Evolutionary conservation across 1,140 invertebrate species (phyloP).

Genomic region (Zaprionus lachaisei): DNA sequence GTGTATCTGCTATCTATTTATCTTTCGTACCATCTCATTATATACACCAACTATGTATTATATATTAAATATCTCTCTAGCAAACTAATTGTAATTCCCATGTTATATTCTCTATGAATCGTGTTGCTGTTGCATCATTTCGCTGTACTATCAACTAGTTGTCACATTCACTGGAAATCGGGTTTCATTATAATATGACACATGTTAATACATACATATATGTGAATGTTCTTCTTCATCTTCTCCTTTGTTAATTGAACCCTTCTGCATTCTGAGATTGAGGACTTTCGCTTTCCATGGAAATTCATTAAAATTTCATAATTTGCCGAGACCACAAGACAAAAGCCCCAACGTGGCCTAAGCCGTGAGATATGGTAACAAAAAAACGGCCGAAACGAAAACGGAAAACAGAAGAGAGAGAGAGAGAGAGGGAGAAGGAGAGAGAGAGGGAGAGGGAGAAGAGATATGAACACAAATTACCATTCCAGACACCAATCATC

Average conservation of each 20-base stretch:
- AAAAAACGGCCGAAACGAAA: slow-evolving; percentile 13
- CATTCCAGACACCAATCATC: slow-evolving; percentile 74
- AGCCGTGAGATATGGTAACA: slow-evolving; percentile 45
- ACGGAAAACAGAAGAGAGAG: not conserved
- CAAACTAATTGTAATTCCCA: not conserved
- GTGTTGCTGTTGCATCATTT: not conserved
- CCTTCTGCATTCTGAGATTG: not conserved
- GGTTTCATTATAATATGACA: slow-evolving; percentile 12
- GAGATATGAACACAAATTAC: slow-evolving; percentile 40
- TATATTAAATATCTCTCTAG: too few relatives aligned
- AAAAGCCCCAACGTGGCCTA: slow-evolving; percentile 20
- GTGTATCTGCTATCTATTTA: too few relatives aligned
- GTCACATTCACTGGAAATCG: not conserved
- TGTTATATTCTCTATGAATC: not conserved
- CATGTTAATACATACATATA: slow-evolving; percentile 27
- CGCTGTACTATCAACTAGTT: not conserved
- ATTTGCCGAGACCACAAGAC: slow-evolving; percentile 35
- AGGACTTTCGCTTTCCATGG: slow-evolving; percentile 28
- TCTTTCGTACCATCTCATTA: too few relatives aligned
- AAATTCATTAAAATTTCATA: slow-evolving; percentile 46
- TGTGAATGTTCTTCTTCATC: slow-evolving; percentile 1
- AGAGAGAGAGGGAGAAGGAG: too few relatives aligned
- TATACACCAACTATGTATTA: too few relatives aligned
- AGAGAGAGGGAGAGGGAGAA: not conserved
- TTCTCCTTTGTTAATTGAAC: not conserved